These are phyloP conservation scores for Sebastes reedi DNA, from an alignment of 2,797 vertebrate species.

Conservation along the genomic window DNA sequence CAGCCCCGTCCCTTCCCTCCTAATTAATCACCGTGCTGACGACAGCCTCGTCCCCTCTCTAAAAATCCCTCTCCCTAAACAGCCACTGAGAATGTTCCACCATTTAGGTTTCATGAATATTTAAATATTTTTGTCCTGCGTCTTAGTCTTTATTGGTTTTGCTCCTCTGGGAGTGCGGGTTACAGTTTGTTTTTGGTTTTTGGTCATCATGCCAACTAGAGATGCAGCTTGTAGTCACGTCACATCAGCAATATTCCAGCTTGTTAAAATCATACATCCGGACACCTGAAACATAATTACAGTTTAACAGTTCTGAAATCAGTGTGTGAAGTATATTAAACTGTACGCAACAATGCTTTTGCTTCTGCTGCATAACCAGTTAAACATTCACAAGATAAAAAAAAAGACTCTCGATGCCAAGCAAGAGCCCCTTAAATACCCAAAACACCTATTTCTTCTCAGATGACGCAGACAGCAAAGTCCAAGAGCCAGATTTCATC, in stretches of 20 bases:
- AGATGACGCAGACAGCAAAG: background rate
- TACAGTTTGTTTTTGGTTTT: background rate
- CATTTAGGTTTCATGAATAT: slow-evolving; percentile 39
- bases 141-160: background rate
- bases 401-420: background rate
- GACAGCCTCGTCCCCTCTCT: slow-evolving; percentile 18
- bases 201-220: background rate
- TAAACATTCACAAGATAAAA: background rate
- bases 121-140: background rate
- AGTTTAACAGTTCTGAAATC: background rate
- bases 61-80: background rate
- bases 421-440: background rate
- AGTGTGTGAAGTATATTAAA: background rate
- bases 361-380: background rate
- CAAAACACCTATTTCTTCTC: background rate
- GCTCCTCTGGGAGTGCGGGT: background rate
- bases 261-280: background rate
- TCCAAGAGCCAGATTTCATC: background rate
- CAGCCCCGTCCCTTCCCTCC: slow-evolving; percentile 17
- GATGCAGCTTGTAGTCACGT: background rate
- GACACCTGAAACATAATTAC: background rate
- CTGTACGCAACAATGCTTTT: background rate
- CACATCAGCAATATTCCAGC: background rate
- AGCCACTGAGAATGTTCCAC: slow-evolving; percentile 13
- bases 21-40: slow-evolving; percentile 64